phyloP scores from a whole-genome alignment of 2,888 invertebrate species.

The Drosophila algonquin region DNA sequence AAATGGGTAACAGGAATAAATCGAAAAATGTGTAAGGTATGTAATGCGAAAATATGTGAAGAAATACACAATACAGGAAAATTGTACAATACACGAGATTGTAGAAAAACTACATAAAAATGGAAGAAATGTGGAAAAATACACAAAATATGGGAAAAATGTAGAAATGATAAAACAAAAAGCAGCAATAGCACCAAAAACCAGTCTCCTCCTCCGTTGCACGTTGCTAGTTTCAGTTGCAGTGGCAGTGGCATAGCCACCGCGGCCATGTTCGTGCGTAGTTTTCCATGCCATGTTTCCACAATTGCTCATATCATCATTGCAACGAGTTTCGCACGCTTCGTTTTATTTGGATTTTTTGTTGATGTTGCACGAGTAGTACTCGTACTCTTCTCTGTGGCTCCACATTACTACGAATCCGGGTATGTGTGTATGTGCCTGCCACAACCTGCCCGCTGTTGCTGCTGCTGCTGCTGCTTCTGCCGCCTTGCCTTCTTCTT shows the following conservation, averaged over 20 bases:
- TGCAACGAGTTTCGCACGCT: constrained; percentile 69
- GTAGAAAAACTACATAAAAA: not conserved
- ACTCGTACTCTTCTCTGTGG: constrained; percentile 27
- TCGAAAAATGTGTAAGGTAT: not conserved
- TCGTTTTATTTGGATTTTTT: constrained; percentile 49
- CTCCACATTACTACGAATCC: constrained; percentile 58
- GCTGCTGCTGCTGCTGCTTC: constrained; percentile 15
- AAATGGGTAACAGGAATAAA: not conserved
- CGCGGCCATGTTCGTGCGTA: constrained; percentile 34
- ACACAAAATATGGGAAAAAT: not conserved
- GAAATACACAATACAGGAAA: not conserved
- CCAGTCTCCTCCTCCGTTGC: constrained; percentile 10
- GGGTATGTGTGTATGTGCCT: constrained; percentile 22
- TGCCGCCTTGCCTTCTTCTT: constrained; percentile 51
- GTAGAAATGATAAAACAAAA: not conserved
- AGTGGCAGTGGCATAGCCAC: constrained; percentile 10
- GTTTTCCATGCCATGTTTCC: constrained; percentile 41
- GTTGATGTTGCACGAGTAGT: constrained; percentile 9
- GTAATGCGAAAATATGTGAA: not conserved
- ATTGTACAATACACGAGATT: too few relatives aligned
- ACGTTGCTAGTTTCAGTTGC: constrained; percentile 11
- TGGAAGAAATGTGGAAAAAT: not conserved
- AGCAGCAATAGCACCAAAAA: constrained; percentile 4
- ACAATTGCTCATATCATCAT: constrained; percentile 54
- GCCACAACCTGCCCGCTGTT: constrained; percentile 43